Conservation (phyloP, 2,113 vertebrate species). For the Tichodroma muraria region DNA sequence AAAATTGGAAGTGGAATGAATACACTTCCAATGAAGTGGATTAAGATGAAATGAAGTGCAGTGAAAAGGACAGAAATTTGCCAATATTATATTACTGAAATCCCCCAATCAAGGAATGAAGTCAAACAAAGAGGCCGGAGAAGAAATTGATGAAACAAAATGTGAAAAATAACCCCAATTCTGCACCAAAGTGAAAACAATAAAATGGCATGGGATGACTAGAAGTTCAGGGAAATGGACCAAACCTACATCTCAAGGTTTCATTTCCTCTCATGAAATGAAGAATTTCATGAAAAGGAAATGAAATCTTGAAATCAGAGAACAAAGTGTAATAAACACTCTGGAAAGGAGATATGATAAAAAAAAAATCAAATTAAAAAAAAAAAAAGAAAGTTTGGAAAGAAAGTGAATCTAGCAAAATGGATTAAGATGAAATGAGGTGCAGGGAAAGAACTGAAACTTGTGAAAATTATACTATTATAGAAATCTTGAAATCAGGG, state of each 20-base stretch:
- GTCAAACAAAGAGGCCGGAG: neutral
- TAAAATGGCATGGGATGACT: neutral
- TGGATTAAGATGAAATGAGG: neutral
- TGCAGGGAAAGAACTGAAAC: neutral
- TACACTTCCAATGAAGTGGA: too few species aligned
- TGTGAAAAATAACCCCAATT: neutral
- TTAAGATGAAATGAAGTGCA: neutral
- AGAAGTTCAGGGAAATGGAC: neutral
- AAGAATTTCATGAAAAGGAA: neutral
- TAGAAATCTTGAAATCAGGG: neutral
- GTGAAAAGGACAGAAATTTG: neutral
- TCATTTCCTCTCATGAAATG: neutral
- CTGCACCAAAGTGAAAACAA: neutral
- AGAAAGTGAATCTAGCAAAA: neutral
- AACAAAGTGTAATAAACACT: neutral
- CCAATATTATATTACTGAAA: neutral
- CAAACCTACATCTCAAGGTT: neutral
- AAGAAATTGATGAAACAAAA: neutral
- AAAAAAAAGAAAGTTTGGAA: neutral
- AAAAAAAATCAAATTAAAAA: neutral
- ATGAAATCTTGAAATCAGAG: neutral
- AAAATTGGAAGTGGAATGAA: neutral
- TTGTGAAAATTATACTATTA: neutral
- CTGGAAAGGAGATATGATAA: neutral
- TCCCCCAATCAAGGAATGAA: neutral